These are phyloP conservation scores for Amiota minor DNA, from an alignment of 2,888 invertebrate genomes.

Conservation along the genomic window DNA sequence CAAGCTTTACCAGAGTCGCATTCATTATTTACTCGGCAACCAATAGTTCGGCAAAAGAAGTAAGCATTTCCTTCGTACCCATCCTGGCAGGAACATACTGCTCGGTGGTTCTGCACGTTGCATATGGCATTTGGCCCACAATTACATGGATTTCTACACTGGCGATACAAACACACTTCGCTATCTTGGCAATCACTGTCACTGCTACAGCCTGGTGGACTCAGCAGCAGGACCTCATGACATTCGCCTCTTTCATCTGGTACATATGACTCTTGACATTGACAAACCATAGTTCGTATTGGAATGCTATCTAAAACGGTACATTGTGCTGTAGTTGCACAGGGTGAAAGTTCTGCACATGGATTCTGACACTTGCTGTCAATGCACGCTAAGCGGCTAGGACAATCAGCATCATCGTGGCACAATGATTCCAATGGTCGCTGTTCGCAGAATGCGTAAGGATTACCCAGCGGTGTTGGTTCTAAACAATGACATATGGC, in stretches of 20 bases:
- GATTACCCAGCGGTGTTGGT: constrained; percentile 85
- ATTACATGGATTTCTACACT: constrained; percentile 90
- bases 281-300: constrained; percentile 89
- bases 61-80: constrained; percentile 92
- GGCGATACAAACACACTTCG: constrained; percentile 89
- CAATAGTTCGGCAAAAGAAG: constrained; percentile 84
- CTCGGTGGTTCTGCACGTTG: constrained; percentile 86
- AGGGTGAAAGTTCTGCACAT: constrained; percentile 84
- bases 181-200: constrained; percentile 85
- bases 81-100: constrained; percentile 87
- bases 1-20: constrained; percentile 89
- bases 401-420: constrained; percentile 84
- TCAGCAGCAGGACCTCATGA: constrained; percentile 80
- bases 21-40: constrained; percentile 87
- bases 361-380: constrained; percentile 85
- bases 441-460: constrained; percentile 83
- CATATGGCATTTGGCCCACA: constrained; percentile 90
- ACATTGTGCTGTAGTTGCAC: constrained; percentile 83
- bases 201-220: constrained; percentile 83
- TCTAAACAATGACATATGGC: constrained; percentile 89
- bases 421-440: constrained; percentile 79
- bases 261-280: constrained; percentile 88
- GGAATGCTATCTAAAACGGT: constrained; percentile 89
- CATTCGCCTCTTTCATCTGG: constrained; percentile 87
- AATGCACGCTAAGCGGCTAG: constrained; percentile 86